Percentiles rank a stretch among this genome's conserved stretches.
These are phyloP conservation scores for Etheostoma perlongum DNA, from an alignment of 2,797 vertebrate species.

Conservation along the genomic window DNA sequence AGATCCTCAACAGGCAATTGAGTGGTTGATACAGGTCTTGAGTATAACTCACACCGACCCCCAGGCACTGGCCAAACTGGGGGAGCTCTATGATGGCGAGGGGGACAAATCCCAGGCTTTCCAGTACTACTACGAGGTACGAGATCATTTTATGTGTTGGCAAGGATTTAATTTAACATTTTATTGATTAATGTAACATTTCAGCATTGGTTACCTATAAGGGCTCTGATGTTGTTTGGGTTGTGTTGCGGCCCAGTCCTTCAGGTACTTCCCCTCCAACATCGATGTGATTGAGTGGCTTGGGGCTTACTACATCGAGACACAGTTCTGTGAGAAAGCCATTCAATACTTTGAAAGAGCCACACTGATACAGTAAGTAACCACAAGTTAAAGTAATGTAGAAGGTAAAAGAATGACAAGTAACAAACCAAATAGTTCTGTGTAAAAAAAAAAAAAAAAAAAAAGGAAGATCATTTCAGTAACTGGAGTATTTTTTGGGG, in stretches of 20 bases:
- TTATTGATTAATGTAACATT: neutral
- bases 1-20: constrained; percentile 92
- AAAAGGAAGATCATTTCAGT: neutral
- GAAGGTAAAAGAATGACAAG: neutral
- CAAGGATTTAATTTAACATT: neutral
- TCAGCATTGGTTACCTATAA: neutral
- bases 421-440: neutral
- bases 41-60: constrained; percentile 94
- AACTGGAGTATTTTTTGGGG: too few species aligned
- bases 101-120: constrained; percentile 97
- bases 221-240: neutral
- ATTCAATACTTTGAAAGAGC: constrained; percentile 99
- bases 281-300: constrained; percentile 98
- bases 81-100: constrained; percentile 91
- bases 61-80: constrained; percentile 90
- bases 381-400: neutral
- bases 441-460: too few species aligned
- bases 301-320: constrained; percentile 95
- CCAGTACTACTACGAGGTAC: constrained; percentile 95
- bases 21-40: constrained; percentile 95
- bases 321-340: constrained; percentile 98
- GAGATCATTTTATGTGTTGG: fast-evolving
- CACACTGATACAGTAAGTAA: constrained; percentile 95
- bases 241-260: constrained; percentile 85
- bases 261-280: constrained; percentile 96